A percentile compares a stretch with the other conserved stretches of the same genome.
phyloP scores from a whole-genome alignment of 2,888 invertebrate species.

The Crossocerus cetratus region DNA sequence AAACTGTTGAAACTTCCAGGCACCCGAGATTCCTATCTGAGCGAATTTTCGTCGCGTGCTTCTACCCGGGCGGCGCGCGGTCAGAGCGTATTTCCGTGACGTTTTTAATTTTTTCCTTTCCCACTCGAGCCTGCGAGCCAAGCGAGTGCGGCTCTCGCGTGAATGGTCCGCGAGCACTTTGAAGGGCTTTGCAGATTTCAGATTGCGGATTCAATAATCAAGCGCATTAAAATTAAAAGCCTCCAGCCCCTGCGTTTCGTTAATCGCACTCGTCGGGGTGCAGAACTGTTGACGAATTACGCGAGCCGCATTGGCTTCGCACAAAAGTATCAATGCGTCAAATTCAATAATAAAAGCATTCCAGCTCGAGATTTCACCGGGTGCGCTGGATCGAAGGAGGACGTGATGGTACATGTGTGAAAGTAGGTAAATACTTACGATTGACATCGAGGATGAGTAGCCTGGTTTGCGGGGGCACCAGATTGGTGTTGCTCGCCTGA shows the following conservation, averaged over 20 bases:
- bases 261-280: neutral
- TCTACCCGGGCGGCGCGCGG: neutral
- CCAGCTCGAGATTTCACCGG: neutral
- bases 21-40: neutral
- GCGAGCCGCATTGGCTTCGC: too few species aligned
- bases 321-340: too few species aligned
- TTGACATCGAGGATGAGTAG: constrained; percentile 90
- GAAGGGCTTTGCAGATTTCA: too few species aligned
- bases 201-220: neutral
- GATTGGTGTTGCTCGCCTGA: constrained; percentile 91
- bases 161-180: neutral
- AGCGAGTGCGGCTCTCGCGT: neutral
- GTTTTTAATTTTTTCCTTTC: neutral
- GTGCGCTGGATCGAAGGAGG: neutral
- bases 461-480: constrained; percentile 87
- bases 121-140: neutral
- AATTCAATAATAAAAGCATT: too few species aligned
- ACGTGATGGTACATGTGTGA: neutral
- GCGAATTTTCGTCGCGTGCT: neutral
- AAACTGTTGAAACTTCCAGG: neutral
- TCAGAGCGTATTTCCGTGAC: neutral
- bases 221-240: neutral
- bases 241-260: neutral
- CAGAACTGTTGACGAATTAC: too few species aligned
- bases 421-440: constrained; percentile 81